Evolutionary conservation across 1,140 invertebrate species (phyloP).

Genomic region (Dryas iulia): DNA sequence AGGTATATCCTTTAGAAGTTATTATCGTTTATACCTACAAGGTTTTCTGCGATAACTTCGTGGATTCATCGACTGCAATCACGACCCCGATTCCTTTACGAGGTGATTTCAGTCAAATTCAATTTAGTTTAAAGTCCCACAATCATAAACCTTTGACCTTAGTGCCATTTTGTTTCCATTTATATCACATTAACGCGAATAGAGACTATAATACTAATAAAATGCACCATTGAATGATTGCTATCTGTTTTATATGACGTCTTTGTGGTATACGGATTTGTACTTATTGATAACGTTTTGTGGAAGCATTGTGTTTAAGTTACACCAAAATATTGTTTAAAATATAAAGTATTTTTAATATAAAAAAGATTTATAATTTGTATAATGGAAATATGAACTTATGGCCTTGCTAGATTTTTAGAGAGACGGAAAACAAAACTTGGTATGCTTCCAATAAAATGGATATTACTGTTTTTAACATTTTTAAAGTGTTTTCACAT

Average conservation of each 20-base stretch:
- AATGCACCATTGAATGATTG: neutral
- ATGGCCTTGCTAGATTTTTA: no score
- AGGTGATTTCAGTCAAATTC: conserved; percentile 63
- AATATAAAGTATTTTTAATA: no score
- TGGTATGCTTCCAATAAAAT: no score
- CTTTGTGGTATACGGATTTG: neutral
- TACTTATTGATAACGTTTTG: no score
- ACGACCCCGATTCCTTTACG: conserved; percentile 60
- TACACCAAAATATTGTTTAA: neutral
- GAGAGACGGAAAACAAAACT: no score
- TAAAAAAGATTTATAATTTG: no score
- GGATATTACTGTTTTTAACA: no score
- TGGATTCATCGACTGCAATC: conserved; percentile 49
- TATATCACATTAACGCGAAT: conserved; percentile 13
- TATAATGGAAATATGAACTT: no score
- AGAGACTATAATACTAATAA: conserved; percentile 2
- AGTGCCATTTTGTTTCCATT: conserved; percentile 24
- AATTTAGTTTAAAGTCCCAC: conserved; percentile 64
- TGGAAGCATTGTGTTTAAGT: neutral
- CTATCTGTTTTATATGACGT: neutral
- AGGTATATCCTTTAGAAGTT: neutral
- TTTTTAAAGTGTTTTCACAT: no score
- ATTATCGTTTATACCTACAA: neutral
- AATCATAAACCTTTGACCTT: conserved; percentile 65
- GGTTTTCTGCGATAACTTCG: conserved; percentile 27